Conservation (phyloP, 2,113 vertebrate genomes). For the Alosa alosa region DNA sequence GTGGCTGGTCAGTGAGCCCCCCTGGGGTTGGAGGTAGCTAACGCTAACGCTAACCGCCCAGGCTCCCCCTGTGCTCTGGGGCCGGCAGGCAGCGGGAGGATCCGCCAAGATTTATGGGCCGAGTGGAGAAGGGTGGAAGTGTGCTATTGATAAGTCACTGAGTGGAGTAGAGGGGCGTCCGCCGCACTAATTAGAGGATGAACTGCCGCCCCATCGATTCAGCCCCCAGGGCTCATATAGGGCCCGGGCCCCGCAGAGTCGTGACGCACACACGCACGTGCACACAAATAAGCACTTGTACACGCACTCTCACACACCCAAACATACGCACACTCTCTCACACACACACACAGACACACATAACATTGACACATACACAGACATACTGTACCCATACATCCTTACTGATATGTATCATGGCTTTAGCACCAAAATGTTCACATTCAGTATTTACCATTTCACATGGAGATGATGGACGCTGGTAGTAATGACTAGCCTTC, state of each 20-base stretch:
- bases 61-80: slow-evolving; percentile 59
- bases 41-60: slow-evolving; percentile 60
- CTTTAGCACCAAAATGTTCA: not conserved
- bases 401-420: not conserved
- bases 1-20: too few relatives aligned
- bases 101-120: slow-evolving; percentile 72
- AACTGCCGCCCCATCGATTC: slow-evolving; percentile 68
- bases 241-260: slow-evolving; percentile 39
- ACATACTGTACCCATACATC: not conserved
- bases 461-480: not conserved
- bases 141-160: slow-evolving; percentile 75
- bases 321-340: not conserved
- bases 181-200: slow-evolving; percentile 73
- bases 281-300: not conserved
- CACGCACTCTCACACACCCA: not conserved
- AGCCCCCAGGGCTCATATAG: slow-evolving; percentile 29
- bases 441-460: not conserved
- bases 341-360: not conserved
- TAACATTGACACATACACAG: not conserved
- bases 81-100: slow-evolving; percentile 58
- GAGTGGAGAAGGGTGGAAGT: slow-evolving; percentile 68
- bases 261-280: slow-evolving; percentile 26
- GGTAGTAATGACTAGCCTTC: not conserved
- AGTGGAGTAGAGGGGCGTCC: slow-evolving; percentile 60
- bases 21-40: slow-evolving; percentile 60